Conservation (phyloP, 2,113 vertebrate species). For the Arvicanthis niloticus region DNA sequence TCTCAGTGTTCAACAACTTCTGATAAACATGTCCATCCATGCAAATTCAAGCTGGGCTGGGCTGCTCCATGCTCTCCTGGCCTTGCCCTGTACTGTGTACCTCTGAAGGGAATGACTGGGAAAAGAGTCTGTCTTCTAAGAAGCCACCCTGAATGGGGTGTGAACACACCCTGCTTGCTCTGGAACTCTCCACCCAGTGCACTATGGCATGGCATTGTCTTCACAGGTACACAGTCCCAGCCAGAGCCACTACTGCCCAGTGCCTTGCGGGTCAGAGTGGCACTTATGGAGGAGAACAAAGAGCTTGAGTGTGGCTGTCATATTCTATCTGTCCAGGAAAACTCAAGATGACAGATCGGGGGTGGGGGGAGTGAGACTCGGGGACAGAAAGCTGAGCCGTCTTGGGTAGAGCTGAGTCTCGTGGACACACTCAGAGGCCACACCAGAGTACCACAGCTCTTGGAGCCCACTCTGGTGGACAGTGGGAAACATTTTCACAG, state of each 20-base stretch:
- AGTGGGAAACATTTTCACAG: background rate
- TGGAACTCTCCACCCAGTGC: background rate
- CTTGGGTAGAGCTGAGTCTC: background rate
- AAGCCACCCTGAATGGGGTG: background rate
- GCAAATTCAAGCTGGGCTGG: background rate
- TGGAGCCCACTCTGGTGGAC: accelerated
- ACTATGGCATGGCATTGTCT: background rate
- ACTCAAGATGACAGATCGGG: no score
- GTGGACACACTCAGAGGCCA: accelerated
- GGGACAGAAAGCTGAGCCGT: background rate
- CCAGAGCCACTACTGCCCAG: background rate
- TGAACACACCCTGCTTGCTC: background rate
- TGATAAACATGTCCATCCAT: background rate
- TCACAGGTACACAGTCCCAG: background rate
- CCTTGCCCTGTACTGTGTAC: background rate
- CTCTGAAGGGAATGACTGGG: background rate
- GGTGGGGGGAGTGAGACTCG: background rate
- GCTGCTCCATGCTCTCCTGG: accelerated
- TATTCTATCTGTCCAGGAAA: background rate
- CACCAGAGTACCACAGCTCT: background rate
- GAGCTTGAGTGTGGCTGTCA: background rate
- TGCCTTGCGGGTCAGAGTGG: background rate
- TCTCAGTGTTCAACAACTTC: background rate
- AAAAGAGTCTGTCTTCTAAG: background rate
- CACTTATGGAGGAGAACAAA: background rate